A percentile compares a stretch with the other conserved stretches of the same genome.
phyloP scores from a whole-genome alignment of 2,888 invertebrate species.

The Catotricha subobsoleta region DNA sequence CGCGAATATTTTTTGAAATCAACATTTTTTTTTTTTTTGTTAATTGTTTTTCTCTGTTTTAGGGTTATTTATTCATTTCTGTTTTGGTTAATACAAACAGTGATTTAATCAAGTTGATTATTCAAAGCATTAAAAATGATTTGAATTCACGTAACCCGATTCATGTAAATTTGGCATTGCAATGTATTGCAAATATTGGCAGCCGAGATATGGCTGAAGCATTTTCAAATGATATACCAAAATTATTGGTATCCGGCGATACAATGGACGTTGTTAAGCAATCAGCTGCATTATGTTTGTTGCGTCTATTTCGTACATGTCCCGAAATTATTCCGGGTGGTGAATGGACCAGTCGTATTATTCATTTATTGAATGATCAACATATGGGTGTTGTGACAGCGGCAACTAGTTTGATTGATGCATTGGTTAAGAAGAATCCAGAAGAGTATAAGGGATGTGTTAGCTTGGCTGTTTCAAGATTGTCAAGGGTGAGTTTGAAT shows the following conservation, averaged over 20 bases:
- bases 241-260: slow-evolving; percentile 93
- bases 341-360: slow-evolving; percentile 97
- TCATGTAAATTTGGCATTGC: slow-evolving; percentile 93
- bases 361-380: slow-evolving; percentile 95
- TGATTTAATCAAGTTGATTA: slow-evolving; percentile 96
- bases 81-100: slow-evolving; percentile 97
- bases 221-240: slow-evolving; percentile 95
- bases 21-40: slow-evolving; percentile 1
- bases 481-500: slow-evolving; percentile 58
- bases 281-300: slow-evolving; percentile 90
- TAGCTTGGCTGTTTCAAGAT: slow-evolving; percentile 87
- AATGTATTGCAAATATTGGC: slow-evolving; percentile 99
- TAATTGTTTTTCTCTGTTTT: slow-evolving; percentile 22
- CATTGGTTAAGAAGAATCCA: slow-evolving; percentile 94
- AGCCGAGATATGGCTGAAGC: slow-evolving; percentile 99
- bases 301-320: slow-evolving; percentile 83
- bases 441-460: slow-evolving; percentile 99
- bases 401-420: slow-evolving; percentile 93
- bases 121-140: slow-evolving; percentile 98
- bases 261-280: slow-evolving; percentile 99
- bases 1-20: not conserved
- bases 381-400: slow-evolving; percentile 99
- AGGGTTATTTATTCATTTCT: slow-evolving; percentile 99
- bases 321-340: slow-evolving; percentile 93
- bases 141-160: slow-evolving; percentile 91